These are phyloP conservation scores for Progne subis DNA, from an alignment of 2,113 vertebrate species.

Conservation along the genomic window DNA sequence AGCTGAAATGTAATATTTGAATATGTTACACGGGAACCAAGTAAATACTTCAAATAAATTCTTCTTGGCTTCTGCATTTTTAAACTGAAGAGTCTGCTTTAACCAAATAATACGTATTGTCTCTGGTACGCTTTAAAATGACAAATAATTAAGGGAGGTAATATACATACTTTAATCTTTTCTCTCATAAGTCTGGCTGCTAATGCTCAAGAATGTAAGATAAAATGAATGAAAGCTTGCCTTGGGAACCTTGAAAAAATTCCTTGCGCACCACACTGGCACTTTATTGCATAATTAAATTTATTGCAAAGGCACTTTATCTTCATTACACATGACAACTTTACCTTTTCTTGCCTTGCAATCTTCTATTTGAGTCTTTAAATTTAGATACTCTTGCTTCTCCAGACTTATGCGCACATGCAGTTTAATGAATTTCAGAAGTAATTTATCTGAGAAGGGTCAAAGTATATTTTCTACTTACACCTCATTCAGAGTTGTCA, in stretches of 20 bases:
- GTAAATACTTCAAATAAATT: slow-evolving; percentile 30
- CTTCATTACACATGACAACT: slow-evolving; percentile 71
- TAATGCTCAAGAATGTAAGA: slow-evolving; percentile 60
- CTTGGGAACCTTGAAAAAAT: slow-evolving; percentile 56
- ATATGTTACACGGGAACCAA: slow-evolving; percentile 5
- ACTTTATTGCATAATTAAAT: slow-evolving; percentile 68
- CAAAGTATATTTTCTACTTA: slow-evolving; percentile 22
- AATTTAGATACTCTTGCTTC: slow-evolving; percentile 10
- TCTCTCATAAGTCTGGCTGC: slow-evolving; percentile 42
- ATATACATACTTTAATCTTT: slow-evolving; percentile 53
- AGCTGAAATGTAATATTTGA: slow-evolving; percentile 3
- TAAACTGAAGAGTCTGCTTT: slow-evolving; percentile 40
- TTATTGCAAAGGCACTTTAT: slow-evolving; percentile 71
- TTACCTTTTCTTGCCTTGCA: slow-evolving; percentile 9
- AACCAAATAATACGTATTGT: background rate
- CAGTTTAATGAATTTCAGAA: background rate
- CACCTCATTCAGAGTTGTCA: slow-evolving; percentile 37
- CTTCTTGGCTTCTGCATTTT: slow-evolving; percentile 53
- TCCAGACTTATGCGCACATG: background rate
- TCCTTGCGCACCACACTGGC: slow-evolving; percentile 56
- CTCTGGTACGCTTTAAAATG: slow-evolving; percentile 8
- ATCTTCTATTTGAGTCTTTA: slow-evolving; percentile 19
- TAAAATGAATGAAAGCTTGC: slow-evolving; percentile 45
- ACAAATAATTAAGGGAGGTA: background rate
- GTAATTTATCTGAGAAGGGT: background rate